Evolutionary conservation across 2,888 invertebrate genomes (phyloP).

Genomic region (Merodon equestris): DNA sequence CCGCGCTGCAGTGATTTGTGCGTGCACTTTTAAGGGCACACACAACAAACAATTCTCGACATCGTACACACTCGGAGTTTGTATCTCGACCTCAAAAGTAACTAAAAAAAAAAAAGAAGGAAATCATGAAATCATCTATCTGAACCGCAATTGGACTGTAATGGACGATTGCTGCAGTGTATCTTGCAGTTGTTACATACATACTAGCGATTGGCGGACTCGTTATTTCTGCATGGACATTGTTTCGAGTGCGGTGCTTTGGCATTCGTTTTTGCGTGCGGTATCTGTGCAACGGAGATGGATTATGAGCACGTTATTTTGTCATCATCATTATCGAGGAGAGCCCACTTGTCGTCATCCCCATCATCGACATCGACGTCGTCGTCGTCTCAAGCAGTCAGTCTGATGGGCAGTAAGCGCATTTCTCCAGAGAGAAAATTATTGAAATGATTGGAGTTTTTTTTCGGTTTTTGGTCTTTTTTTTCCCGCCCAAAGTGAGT

Average conservation of each 20-base stretch:
- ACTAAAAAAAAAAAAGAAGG: too few species aligned
- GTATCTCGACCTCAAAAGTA: too few species aligned
- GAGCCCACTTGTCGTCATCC: not conserved
- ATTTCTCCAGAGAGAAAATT: constrained; percentile 64
- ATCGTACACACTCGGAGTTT: constrained; percentile 2
- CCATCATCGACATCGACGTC: not conserved
- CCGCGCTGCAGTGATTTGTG: constrained; percentile 55
- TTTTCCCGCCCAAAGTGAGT: constrained; percentile 49
- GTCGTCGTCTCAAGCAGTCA: constrained; percentile 43
- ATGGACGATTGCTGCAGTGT: constrained; percentile 37
- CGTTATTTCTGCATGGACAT: constrained; percentile 50
- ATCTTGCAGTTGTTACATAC: constrained; percentile 37
- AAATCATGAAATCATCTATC: constrained; percentile 32
- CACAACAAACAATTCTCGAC: constrained; percentile 13
- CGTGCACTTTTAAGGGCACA: constrained; percentile 66
- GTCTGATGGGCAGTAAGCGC: constrained; percentile 46
- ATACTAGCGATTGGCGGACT: constrained; percentile 48
- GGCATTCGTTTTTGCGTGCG: constrained; percentile 3
- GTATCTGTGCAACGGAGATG: constrained; percentile 49
- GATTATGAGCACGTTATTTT: constrained; percentile 68
- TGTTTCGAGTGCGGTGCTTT: not conserved
- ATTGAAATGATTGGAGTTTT: constrained; percentile 52
- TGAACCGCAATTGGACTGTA: constrained; percentile 38
- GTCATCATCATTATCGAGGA: constrained; percentile 64
- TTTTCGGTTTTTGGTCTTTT: constrained; percentile 38